A percentile compares a stretch with the other conserved stretches of the same genome.
phyloP scores from a whole-genome alignment of 2,888 invertebrate genomes.

The Megalurothrips usitatus region DNA sequence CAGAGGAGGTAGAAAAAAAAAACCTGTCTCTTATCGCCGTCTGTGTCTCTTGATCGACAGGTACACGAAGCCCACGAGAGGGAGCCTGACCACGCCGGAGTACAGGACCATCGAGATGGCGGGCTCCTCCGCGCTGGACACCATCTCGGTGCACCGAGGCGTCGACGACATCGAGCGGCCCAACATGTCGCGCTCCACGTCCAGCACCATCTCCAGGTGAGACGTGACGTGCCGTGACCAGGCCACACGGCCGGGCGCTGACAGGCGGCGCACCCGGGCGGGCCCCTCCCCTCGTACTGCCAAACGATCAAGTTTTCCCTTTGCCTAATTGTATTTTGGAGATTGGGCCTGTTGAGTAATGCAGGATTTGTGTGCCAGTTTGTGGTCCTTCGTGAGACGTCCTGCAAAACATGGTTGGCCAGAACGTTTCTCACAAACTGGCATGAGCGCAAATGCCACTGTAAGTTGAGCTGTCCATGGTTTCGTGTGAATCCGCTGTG shows the following conservation, averaged over 20 bases:
- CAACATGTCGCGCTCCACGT: slow-evolving; percentile 49
- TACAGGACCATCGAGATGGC: slow-evolving; percentile 61
- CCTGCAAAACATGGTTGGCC: not conserved
- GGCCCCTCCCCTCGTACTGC: not conserved
- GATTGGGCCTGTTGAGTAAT: not conserved
- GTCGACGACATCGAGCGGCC: slow-evolving; percentile 63
- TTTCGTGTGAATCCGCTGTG: not conserved
- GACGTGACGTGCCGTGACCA: not conserved
- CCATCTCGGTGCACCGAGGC: slow-evolving; percentile 75
- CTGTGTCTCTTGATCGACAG: slow-evolving; percentile 44
- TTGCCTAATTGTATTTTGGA: not conserved
- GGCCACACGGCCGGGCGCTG: not conserved
- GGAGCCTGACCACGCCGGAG: slow-evolving; percentile 68
- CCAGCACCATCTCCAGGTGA: slow-evolving; percentile 54
- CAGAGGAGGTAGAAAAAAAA: no score
- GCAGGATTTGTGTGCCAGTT: not conserved
- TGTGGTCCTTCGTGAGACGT: not conserved
- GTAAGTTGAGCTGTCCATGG: not conserved
- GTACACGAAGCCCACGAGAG: slow-evolving; percentile 71
- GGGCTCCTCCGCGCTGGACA: slow-evolving; percentile 52
- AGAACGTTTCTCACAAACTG: not conserved
- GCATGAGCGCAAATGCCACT: not conserved
- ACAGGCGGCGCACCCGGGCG: not conserved
- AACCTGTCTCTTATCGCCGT: not conserved
- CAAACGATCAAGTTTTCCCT: not conserved